Evolutionary conservation across 2,888 invertebrate species (phyloP).

Genomic region (Noctua janthina): DNA sequence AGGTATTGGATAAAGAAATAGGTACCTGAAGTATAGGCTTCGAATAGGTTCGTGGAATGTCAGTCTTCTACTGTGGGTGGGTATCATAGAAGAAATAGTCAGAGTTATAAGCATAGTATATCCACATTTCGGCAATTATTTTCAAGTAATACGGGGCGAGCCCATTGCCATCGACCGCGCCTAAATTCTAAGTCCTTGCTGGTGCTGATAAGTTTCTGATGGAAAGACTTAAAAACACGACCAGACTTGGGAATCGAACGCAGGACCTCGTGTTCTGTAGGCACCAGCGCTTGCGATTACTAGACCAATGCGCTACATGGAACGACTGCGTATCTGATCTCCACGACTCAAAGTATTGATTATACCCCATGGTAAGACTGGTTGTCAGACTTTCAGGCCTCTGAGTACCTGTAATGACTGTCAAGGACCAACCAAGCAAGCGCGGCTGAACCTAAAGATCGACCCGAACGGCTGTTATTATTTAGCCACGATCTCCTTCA

Average conservation of each 20-base stretch:
- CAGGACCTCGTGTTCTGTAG: background rate
- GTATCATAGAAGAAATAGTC: too few species aligned
- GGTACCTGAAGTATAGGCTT: too few species aligned
- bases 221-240: background rate
- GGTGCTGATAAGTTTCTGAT: background rate
- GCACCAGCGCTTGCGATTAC: background rate
- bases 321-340: too few species aligned
- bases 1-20: too few species aligned
- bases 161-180: background rate
- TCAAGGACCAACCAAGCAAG: background rate
- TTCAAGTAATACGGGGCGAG: background rate
- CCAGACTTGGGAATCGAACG: background rate
- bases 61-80: too few species aligned
- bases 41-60: too few species aligned
- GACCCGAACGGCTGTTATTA: too few species aligned
- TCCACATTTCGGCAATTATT: background rate
- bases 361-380: too few species aligned
- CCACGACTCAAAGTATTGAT: too few species aligned
- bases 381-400: too few species aligned
- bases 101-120: background rate
- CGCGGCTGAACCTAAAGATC: background rate
- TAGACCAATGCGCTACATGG: background rate
- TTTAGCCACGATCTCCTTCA: too few species aligned
- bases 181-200: background rate
- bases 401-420: too few species aligned